phyloP scores from a whole-genome alignment of 2,888 invertebrate genomes.

The Alsophila aescularia region DNA sequence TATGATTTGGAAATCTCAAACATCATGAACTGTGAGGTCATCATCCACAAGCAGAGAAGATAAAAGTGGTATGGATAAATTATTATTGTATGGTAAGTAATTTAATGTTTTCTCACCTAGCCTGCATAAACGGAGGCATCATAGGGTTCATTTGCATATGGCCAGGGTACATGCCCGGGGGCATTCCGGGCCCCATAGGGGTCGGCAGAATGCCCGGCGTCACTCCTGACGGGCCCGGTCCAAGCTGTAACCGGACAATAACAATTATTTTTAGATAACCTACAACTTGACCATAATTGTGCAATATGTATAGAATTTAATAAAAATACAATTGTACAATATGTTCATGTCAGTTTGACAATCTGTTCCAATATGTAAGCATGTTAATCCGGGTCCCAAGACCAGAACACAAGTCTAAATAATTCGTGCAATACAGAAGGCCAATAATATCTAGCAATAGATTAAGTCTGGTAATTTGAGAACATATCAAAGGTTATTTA shows the following conservation, averaged over 20 bases:
- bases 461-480: constrained; percentile 1
- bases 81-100: neutral
- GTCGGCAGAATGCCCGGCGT: constrained; percentile 85
- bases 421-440: constrained; percentile 17
- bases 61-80: no score
- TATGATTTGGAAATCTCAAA: no score
- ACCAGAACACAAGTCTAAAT: constrained; percentile 1
- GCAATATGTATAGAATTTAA: no score
- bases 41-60: no score
- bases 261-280: neutral
- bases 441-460: constrained; percentile 15
- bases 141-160: constrained; percentile 89
- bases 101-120: constrained; percentile 59
- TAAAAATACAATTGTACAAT: constrained; percentile 3
- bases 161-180: constrained; percentile 87
- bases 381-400: constrained; percentile 16
- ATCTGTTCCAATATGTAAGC: constrained; percentile 7
- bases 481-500: constrained; percentile 21
- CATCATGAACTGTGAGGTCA: no score
- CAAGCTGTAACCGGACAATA: constrained; percentile 54
- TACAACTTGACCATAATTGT: no score
- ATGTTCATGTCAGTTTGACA: neutral
- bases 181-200: constrained; percentile 84
- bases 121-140: constrained; percentile 91
- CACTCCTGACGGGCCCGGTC: constrained; percentile 86